Percentiles rank a stretch among this genome's conserved stretches.
Evolutionary conservation across 2,888 invertebrate genomes (phyloP).

Genomic region (Micoletzkya japonica): DNA sequence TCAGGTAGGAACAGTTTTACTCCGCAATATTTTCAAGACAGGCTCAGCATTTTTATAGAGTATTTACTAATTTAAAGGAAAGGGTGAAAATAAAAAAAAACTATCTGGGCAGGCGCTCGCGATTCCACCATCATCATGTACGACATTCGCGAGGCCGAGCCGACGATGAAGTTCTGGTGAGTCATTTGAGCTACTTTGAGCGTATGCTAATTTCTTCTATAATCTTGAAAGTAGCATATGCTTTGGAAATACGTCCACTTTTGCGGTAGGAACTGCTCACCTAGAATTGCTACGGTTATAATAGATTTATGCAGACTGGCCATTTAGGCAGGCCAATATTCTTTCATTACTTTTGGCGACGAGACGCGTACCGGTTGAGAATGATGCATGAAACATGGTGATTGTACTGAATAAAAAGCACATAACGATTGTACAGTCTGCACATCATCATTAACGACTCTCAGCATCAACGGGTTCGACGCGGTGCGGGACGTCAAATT

Average conservation of each 20-base stretch:
- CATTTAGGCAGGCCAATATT: too few relatives aligned
- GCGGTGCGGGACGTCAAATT: constrained; percentile 40
- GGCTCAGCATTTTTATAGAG: background rate
- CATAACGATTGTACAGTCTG: too few relatives aligned
- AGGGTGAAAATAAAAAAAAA: too few relatives aligned
- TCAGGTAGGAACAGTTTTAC: constrained; percentile 14
- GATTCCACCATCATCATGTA: constrained; percentile 34
- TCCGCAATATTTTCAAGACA: background rate
- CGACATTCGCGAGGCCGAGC: constrained; percentile 33
- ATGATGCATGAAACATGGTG: too few relatives aligned
- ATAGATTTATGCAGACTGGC: too few relatives aligned
- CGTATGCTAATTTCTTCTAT: background rate
- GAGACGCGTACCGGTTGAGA: too few relatives aligned
- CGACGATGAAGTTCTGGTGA: constrained; percentile 30
- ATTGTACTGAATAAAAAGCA: too few relatives aligned
- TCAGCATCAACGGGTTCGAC: constrained; percentile 34
- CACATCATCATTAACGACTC: too few relatives aligned
- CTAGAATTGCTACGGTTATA: too few relatives aligned
- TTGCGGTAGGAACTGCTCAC: background rate
- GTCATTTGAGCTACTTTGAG: background rate
- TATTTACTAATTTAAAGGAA: too few relatives aligned
- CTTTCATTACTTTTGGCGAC: too few relatives aligned
- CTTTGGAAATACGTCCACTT: too few relatives aligned
- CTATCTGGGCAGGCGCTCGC: constrained; percentile 31
- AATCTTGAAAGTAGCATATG: background rate